Evolutionary conservation across 2,888 invertebrate species (phyloP), one percentile per base, ranked within the genome.

Genomic region (Molanna angustata): DNA sequence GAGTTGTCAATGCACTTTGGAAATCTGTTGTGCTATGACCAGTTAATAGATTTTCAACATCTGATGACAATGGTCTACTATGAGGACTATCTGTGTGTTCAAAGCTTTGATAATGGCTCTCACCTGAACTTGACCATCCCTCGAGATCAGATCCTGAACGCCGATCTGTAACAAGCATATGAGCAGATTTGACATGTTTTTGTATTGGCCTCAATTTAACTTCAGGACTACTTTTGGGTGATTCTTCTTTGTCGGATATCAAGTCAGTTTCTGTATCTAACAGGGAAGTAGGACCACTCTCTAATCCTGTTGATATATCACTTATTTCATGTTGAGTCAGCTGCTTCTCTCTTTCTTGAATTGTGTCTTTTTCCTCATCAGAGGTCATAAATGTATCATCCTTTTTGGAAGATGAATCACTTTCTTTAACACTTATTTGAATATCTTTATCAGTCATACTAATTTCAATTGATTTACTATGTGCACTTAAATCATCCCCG

Each of bases 51-150:
- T 86, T 86, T 64, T 94, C 94, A 2, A 92, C 74, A 68, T 94
- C 94, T 0, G 93, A 92, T 2, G 93, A 94, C 54, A 88, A 80
- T 0, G 93, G 94, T 62, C 93, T 80, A 64, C 89, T 88, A 49
- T 76, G 78, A 4, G 74, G 76, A 60, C 84, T 83, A 54, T 86
- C 85, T 14, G 84, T 84, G 64, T 88, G 85, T 65, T 91, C 92
- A 66, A 90, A 90, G 57, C 93, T 93, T 58, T 90, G 91, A 66
- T 92, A 92, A 62, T 89, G 88, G 65, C 92, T 92, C 64, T 90
- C 91, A 13, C 92, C 91, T 11, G 91, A 92, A 71, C 92, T 92
- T 0, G 91, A 91, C 70, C 87, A 87, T 2, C 83, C 78, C 68
- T 93, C 92, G 18, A 86, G 77, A 63, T 91, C 90, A 18, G 88